These are phyloP conservation scores for Oopsacas minuta DNA, from an alignment of 37 sponge, comb jelly and placozoan species.

Conservation along the genomic window DNA sequence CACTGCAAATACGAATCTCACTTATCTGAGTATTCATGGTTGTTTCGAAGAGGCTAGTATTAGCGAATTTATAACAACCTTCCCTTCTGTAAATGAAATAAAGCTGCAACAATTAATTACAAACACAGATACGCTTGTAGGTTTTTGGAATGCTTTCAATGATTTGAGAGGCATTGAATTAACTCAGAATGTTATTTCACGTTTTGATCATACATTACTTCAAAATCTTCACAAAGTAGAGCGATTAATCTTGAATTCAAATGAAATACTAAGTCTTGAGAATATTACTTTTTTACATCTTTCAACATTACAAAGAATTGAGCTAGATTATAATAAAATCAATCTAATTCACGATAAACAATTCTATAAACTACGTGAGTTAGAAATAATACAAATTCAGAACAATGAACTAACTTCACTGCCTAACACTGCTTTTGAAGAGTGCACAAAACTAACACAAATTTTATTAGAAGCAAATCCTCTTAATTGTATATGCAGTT, in stretches of 20 bases:
- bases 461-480: background rate
- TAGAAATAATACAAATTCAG: background rate
- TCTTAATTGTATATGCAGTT: background rate
- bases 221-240: background rate
- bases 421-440: background rate
- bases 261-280: background rate
- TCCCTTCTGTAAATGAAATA: background rate
- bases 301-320: background rate
- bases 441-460: background rate
- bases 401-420: background rate
- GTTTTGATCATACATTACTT: background rate
- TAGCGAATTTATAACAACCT: background rate
- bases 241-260: background rate
- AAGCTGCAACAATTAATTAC: background rate
- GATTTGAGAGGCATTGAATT: background rate
- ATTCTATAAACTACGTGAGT: background rate
- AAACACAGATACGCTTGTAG: background rate
- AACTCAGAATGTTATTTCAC: background rate
- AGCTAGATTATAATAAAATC: background rate
- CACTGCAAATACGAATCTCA: background rate
- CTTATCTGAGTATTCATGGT: background rate
- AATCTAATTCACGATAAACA: background rate
- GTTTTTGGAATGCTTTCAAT: background rate
- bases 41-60: background rate
- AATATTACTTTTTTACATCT: constrained; percentile 1